A percentile compares a stretch with the other conserved stretches of the same genome.
Conservation (phyloP, 1,140 invertebrate genomes). For the Anastatus disparis region DNA sequence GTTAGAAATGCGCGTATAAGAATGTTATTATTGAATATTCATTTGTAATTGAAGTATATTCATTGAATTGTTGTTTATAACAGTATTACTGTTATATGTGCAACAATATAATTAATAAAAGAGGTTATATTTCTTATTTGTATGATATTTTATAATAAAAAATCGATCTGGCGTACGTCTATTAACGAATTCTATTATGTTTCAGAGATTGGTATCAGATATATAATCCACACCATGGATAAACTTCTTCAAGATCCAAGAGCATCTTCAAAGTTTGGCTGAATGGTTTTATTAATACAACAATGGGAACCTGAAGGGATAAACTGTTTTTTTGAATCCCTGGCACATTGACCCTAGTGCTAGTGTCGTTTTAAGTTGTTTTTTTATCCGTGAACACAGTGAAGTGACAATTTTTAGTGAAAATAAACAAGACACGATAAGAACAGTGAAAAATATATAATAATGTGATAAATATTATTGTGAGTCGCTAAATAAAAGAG, state of each 20-base stretch:
- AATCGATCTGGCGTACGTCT: too few relatives aligned
- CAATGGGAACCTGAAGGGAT: slow-evolving; percentile 62
- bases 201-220: background rate
- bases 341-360: slow-evolving; percentile 7
- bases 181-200: too few relatives aligned
- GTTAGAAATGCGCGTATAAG: too few relatives aligned
- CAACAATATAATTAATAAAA: too few relatives aligned
- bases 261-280: slow-evolving; percentile 66
- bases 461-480: too few relatives aligned
- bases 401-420: background rate
- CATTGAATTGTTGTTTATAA: too few relatives aligned
- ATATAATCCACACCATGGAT: slow-evolving; percentile 52
- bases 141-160: too few relatives aligned
- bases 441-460: background rate
- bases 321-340: background rate
- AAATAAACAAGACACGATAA: background rate
- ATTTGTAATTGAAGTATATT: too few relatives aligned
- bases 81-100: too few relatives aligned
- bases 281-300: slow-evolving; percentile 48
- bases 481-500: too few relatives aligned
- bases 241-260: slow-evolving; percentile 62
- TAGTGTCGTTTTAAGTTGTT: background rate
- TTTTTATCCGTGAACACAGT: background rate
- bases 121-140: too few relatives aligned
- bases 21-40: too few relatives aligned